Evolutionary conservation across 2,113 vertebrate genomes (phyloP).

Genomic region (Tretioscincus oriximinensis): DNA sequence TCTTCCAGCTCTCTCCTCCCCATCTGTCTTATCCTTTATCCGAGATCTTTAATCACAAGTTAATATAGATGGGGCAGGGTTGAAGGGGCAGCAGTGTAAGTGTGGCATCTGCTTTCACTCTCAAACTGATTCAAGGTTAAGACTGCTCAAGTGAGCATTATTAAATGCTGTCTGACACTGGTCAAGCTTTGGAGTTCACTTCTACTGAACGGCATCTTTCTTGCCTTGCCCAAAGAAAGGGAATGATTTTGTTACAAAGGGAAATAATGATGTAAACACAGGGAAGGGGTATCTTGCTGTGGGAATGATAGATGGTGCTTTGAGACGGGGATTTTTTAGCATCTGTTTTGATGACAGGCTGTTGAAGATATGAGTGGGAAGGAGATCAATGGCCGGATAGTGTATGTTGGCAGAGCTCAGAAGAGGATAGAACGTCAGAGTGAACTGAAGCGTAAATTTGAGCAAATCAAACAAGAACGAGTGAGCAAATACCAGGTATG

Average conservation of each 20-base stretch:
- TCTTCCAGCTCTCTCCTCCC: too few relatives aligned
- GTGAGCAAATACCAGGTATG: conserved; percentile 91
- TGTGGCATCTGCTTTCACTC: too few relatives aligned
- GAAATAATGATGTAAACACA: background rate
- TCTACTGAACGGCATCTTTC: background rate
- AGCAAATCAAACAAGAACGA: conserved; percentile 92
- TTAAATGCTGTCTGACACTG: too few relatives aligned
- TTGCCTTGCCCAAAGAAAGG: background rate
- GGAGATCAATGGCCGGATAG: conserved; percentile 82
- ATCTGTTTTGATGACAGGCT: conserved; percentile 70
- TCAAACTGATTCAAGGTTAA: too few relatives aligned
- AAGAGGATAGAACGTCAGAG: conserved; percentile 91
- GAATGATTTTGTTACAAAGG: background rate
- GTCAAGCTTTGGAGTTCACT: background rate
- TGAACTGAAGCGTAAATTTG: conserved; percentile 90
- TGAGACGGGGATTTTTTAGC: background rate
- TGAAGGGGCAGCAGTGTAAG: too few relatives aligned
- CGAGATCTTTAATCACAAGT: too few relatives aligned
- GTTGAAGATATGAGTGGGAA: conserved; percentile 92
- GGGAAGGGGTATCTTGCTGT: background rate
- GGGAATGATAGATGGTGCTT: background rate
- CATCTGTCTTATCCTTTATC: too few relatives aligned
- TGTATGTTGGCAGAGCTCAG: conserved; percentile 93
- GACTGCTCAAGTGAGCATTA: too few relatives aligned
- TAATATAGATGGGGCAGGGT: too few relatives aligned